phyloP scores from a whole-genome alignment of 30 jellyfish, hydroid and myxozoan genomes.

The Turritopsis rubra region DNA sequence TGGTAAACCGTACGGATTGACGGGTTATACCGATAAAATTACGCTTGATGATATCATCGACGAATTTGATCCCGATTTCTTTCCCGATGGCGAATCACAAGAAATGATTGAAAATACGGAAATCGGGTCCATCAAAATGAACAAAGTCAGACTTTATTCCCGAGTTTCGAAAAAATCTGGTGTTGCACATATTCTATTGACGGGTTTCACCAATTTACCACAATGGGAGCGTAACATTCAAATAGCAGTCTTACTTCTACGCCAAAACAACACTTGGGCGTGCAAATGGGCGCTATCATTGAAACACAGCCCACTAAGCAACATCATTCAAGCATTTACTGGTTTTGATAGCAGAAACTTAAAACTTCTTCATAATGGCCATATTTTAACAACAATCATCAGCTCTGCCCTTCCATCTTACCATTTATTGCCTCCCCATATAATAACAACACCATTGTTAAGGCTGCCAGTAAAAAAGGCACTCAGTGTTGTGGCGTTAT shows the following conservation, averaged over 20 bases:
- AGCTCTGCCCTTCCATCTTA: slow-evolving; percentile 78
- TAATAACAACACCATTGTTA: slow-evolving; percentile 88
- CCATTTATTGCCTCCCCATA: slow-evolving; percentile 84
- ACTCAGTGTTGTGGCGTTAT: slow-evolving; percentile 57
- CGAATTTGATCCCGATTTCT: slow-evolving; percentile 79
- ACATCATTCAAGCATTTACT: slow-evolving; percentile 88
- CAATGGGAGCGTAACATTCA: slow-evolving; percentile 82
- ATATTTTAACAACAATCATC: slow-evolving; percentile 76
- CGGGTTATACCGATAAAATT: slow-evolving; percentile 64
- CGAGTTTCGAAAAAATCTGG: slow-evolving; percentile 70
- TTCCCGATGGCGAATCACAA: slow-evolving; percentile 50
- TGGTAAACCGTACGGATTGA: slow-evolving; percentile 83
- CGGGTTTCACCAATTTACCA: slow-evolving; percentile 82
- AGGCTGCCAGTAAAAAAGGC: slow-evolving; percentile 86
- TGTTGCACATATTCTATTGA: slow-evolving; percentile 83
- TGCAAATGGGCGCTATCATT: slow-evolving; percentile 77
- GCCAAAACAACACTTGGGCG: slow-evolving; percentile 62
- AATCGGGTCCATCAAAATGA: slow-evolving; percentile 47
- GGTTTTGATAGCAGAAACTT: slow-evolving; percentile 69
- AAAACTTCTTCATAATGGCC: slow-evolving; percentile 77
- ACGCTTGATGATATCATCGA: slow-evolving; percentile 61
- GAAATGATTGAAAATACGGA: slow-evolving; percentile 91
- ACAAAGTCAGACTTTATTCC: slow-evolving; percentile 70
- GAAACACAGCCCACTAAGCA: slow-evolving; percentile 80
- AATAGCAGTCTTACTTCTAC: slow-evolving; percentile 60